A percentile compares a stretch with the other conserved stretches of the same genome.
Conservation (phyloP, 2,888 invertebrate species). For the Tetragonula carbonaria region DNA sequence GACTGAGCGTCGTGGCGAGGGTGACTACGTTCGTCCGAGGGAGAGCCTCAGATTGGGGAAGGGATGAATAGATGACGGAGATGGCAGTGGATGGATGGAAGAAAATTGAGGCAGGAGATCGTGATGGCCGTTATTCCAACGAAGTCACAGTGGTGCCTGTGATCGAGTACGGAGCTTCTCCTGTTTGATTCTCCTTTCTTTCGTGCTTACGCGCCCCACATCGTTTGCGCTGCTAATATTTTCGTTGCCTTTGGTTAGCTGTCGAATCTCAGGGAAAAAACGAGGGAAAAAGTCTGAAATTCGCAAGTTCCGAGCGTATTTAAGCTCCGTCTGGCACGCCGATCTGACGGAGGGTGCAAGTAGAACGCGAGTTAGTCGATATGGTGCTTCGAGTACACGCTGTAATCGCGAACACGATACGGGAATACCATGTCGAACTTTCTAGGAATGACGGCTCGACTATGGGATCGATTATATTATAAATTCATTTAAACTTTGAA, state of each 20-base stretch:
- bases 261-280: not conserved
- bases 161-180: not conserved
- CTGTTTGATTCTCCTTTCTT: constrained; percentile 20
- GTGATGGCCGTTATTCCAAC: constrained; percentile 17
- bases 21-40: constrained; percentile 34
- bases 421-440: not conserved
- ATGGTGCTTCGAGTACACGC: not conserved
- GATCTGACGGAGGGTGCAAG: not conserved
- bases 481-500: not conserved
- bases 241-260: constrained; percentile 19
- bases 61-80: constrained; percentile 43
- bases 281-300: not conserved
- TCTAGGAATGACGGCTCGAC: not conserved
- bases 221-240: constrained; percentile 31
- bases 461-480: not conserved
- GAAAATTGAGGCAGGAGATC: constrained; percentile 53
- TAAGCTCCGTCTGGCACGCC: constrained; percentile 24
- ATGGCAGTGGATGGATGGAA: constrained; percentile 46
- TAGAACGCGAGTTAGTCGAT: not conserved
- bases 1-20: constrained; percentile 34
- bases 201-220: not conserved
- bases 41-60: constrained; percentile 37
- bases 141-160: constrained; percentile 21
- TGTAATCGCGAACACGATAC: constrained; percentile 6
- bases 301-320: constrained; percentile 21